Percentiles rank a stretch among this genome's conserved stretches.
These are phyloP conservation scores for Akabosia matsudoensis DNA, from an alignment of 1,140 invertebrate species.

Conservation along the genomic window DNA sequence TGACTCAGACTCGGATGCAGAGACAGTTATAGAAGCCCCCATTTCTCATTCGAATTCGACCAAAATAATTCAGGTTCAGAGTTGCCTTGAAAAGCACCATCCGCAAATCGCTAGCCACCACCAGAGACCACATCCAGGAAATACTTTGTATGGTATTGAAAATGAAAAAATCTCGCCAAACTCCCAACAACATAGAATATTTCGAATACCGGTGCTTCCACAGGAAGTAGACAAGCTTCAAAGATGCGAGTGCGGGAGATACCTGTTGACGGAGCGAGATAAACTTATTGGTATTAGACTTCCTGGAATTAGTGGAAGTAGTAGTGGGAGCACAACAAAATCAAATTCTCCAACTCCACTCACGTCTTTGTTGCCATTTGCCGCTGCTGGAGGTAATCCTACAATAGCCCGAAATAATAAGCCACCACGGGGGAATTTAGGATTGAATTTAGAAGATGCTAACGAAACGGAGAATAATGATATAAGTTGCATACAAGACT, in stretches of 20 bases:
- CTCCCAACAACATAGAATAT: neutral
- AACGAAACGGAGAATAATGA: neutral
- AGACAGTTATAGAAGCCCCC: slow-evolving; percentile 8
- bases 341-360: neutral
- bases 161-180: neutral
- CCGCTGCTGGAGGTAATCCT: neutral
- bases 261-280: neutral
- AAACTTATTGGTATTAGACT: neutral
- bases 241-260: slow-evolving; percentile 10
- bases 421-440: neutral
- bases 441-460: neutral
- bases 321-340: neutral
- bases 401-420: neutral
- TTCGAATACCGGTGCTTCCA: slow-evolving; percentile 4
- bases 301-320: neutral
- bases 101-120: neutral
- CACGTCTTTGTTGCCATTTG: neutral
- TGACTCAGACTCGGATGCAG: slow-evolving; percentile 15
- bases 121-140: neutral
- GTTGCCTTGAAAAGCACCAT: neutral
- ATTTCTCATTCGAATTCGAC: neutral
- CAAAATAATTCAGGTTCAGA: neutral
- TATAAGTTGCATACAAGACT: neutral
- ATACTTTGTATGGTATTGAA: neutral
- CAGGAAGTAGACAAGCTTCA: neutral